Percentiles rank a stretch among this genome's conserved stretches.
Evolutionary conservation across 2,113 vertebrate genomes (phyloP).

Genomic region (Desmodus rotundus): DNA sequence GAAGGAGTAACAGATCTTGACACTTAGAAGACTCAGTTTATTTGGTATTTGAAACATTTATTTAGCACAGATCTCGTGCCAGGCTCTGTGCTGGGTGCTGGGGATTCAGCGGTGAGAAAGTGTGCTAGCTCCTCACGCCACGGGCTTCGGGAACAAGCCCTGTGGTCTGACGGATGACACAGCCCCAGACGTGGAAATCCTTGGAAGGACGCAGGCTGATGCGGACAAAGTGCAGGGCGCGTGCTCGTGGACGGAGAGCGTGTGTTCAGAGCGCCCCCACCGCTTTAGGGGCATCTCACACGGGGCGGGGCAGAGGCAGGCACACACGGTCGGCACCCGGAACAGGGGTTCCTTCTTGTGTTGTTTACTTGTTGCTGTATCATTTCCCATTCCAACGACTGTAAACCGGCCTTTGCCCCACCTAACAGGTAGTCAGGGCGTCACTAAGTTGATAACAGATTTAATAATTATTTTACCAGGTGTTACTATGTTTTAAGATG

Average conservation of each 20-base stretch:
- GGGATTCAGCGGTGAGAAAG: not conserved
- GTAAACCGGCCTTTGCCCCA: not conserved
- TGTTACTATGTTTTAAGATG: not conserved
- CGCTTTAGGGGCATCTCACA: too few relatives aligned
- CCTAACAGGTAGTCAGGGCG: not conserved
- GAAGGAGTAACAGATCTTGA: not conserved
- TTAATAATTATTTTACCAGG: not conserved
- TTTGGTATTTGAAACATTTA: not conserved
- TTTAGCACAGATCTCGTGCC: not conserved
- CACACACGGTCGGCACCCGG: fast-evolving
- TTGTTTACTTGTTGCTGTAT: too few relatives aligned
- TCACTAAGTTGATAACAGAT: not conserved
- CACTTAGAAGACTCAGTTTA: not conserved
- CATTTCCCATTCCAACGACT: not conserved
- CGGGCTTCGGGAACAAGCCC: not conserved
- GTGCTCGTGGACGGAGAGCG: not conserved
- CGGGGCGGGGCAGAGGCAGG: not conserved
- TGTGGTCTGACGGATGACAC: not conserved
- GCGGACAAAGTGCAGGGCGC: not conserved
- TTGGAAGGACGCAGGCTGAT: not conserved
- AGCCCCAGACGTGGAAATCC: not conserved
- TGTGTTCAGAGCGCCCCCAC: not conserved
- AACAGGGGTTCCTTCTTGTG: not conserved
- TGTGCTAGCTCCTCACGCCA: not conserved
- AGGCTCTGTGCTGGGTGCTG: not conserved